A percentile compares a stretch with the other conserved stretches of the same genome.
Evolutionary conservation across 2,888 invertebrate species (phyloP).

Genomic region (Hartigia nigra): DNA sequence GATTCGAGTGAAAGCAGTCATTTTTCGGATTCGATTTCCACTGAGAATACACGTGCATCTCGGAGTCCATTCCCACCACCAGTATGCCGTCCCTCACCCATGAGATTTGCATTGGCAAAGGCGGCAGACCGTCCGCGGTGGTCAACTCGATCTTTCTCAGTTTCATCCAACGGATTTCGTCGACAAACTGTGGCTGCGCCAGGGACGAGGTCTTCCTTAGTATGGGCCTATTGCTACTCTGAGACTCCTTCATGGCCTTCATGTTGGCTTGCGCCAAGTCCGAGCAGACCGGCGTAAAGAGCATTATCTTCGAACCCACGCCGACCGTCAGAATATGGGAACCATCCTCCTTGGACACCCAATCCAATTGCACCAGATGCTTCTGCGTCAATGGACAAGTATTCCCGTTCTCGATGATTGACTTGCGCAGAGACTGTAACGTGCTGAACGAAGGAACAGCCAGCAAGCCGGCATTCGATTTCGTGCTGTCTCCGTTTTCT

Average conservation of each 20-base stretch:
- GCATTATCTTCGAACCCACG: slow-evolving; percentile 90
- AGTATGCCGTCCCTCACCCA: slow-evolving; percentile 99
- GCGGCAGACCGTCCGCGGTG: slow-evolving; percentile 95
- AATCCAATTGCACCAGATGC: slow-evolving; percentile 94
- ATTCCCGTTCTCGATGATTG: slow-evolving; percentile 91
- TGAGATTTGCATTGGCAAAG: slow-evolving; percentile 97
- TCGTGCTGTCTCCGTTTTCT: slow-evolving; percentile 67
- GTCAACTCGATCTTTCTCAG: slow-evolving; percentile 88
- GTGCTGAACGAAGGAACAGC: slow-evolving; percentile 94
- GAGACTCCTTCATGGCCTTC: slow-evolving; percentile 90
- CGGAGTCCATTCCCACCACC: slow-evolving; percentile 99
- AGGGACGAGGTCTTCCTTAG: slow-evolving; percentile 91
- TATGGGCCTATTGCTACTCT: slow-evolving; percentile 85
- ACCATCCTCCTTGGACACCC: slow-evolving; percentile 99
- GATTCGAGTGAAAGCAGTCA: slow-evolving; percentile 58
- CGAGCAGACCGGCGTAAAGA: slow-evolving; percentile 94
- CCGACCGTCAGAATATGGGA: slow-evolving; percentile 97
- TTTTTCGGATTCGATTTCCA: slow-evolving; percentile 83
- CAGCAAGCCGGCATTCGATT: slow-evolving; percentile 72
- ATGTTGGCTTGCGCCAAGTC: slow-evolving; percentile 95
- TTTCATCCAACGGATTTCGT: slow-evolving; percentile 97
- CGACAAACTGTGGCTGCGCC: slow-evolving; percentile 88
- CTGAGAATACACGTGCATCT: slow-evolving; percentile 99
- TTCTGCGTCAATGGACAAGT: slow-evolving; percentile 92
- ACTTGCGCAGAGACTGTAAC: slow-evolving; percentile 85